Evolutionary conservation across 2,113 vertebrate genomes (phyloP).

Genomic region (Tenrec ecaudatus): DNA sequence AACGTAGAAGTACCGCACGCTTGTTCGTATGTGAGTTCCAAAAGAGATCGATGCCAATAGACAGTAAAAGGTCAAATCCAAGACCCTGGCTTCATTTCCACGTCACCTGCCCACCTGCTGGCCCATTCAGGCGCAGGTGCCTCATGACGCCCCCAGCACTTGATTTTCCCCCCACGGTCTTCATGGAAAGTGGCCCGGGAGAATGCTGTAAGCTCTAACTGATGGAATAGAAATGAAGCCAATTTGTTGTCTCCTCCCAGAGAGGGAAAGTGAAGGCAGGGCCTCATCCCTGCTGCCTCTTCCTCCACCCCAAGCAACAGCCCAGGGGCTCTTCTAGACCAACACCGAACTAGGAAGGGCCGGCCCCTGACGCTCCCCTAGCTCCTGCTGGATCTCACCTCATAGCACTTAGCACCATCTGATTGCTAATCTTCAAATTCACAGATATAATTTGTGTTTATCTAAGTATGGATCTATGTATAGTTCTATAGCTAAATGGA

Average conservation of each 20-base stretch:
- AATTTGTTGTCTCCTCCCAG: no score
- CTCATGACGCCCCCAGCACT: not conserved
- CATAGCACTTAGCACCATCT: not conserved
- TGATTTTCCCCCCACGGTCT: no score
- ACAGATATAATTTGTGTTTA: no score
- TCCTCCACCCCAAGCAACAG: no score
- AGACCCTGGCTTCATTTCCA: not conserved
- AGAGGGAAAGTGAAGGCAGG: no score
- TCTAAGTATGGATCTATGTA: no score
- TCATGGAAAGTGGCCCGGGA: no score
- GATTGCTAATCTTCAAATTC: not conserved
- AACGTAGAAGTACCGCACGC: not conserved
- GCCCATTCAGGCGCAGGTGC: rapidly evolving
- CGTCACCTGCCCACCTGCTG: rapidly evolving
- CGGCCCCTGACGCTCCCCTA: not conserved
- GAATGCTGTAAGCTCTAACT: no score
- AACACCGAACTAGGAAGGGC: not conserved
- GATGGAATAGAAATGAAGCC: no score
- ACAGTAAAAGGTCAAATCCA: not conserved
- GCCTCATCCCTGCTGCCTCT: not conserved
- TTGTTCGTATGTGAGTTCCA: not conserved
- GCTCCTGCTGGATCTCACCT: not conserved
- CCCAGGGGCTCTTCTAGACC: not conserved
- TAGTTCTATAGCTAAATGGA: no score
- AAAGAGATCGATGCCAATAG: not conserved